A percentile compares a stretch with the other conserved stretches of the same genome.
phyloP scores from a whole-genome alignment of 2,888 invertebrate species.

The Phasia obesa region DNA sequence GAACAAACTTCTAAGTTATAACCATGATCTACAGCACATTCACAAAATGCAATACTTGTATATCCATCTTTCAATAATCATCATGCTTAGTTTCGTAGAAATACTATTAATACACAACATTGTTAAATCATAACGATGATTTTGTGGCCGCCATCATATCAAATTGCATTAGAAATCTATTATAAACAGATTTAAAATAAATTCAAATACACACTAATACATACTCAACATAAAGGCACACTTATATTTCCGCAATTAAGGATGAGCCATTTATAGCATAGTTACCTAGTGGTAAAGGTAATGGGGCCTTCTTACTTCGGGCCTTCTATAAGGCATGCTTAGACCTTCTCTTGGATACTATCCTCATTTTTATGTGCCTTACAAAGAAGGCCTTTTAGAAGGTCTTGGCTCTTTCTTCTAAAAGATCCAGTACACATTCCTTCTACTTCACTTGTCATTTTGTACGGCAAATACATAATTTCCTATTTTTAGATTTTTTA shows the following conservation, averaged over 20 bases:
- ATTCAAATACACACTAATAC: not conserved
- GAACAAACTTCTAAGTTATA: not conserved
- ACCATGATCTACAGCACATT: not conserved
- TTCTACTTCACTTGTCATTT: no score
- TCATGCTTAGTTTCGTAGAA: slow-evolving; percentile 15
- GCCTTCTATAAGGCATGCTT: no score
- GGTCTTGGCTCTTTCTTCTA: no score
- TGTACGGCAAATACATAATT: no score
- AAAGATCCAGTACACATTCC: no score
- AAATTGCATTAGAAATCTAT: slow-evolving; percentile 55
- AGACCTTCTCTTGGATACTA: no score
- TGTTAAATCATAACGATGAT: slow-evolving; percentile 55
- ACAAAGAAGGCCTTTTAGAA: no score
- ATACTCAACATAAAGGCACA: not conserved
- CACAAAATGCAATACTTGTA: not conserved
- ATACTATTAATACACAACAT: slow-evolving; percentile 49
- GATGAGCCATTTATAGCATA: not conserved
- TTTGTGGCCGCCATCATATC: slow-evolving; percentile 54
- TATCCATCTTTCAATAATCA: not conserved
- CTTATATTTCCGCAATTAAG: not conserved
- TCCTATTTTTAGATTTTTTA: no score
- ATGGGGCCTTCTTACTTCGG: no score
- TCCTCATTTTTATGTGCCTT: no score
- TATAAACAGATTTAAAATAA: slow-evolving; percentile 42
- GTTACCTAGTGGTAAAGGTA: no score